Conservation (phyloP, 2,797 vertebrate species). For the Pygocentrus nattereri region DNA sequence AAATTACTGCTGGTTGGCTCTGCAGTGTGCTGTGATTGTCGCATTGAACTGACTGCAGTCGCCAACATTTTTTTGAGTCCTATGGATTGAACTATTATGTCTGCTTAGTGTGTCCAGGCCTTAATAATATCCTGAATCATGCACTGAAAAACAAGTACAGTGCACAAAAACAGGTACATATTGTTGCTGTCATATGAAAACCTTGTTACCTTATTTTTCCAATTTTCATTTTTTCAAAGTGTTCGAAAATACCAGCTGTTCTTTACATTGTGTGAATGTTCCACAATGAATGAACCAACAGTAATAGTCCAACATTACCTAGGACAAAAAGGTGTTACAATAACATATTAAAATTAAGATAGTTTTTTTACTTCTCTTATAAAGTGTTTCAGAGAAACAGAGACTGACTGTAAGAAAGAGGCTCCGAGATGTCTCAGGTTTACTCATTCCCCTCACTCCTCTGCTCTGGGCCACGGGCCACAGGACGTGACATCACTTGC, state of each 20-base stretch:
- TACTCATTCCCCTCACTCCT: conserved; percentile 51
- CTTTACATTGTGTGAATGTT: background rate
- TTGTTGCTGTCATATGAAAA: too few species aligned
- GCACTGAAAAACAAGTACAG: conserved; percentile 6
- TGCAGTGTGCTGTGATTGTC: background rate
- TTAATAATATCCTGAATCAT: background rate
- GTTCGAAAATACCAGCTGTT: background rate
- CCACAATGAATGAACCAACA: background rate
- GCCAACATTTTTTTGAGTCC: conserved; percentile 3
- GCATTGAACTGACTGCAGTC: conserved; percentile 8
- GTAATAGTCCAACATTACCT: background rate
- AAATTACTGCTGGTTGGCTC: background rate
- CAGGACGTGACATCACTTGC: conserved; percentile 69
- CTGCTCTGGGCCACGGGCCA: conserved; percentile 51
- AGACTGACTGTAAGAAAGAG: conserved; percentile 30
- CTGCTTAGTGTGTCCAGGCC: background rate
- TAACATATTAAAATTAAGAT: background rate
- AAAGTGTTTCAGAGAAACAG: too few species aligned
- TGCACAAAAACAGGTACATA: too few species aligned
- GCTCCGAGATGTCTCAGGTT: conserved; percentile 39
- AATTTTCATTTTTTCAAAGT: background rate
- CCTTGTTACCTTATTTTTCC: background rate
- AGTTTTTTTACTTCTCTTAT: background rate
- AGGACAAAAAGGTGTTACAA: background rate
- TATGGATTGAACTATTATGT: conserved; percentile 12